Evolutionary conservation across 2,113 vertebrate species (phyloP), one percentile per base, ranked within the genome.

Genomic region (Vidua chalybeata): DNA sequence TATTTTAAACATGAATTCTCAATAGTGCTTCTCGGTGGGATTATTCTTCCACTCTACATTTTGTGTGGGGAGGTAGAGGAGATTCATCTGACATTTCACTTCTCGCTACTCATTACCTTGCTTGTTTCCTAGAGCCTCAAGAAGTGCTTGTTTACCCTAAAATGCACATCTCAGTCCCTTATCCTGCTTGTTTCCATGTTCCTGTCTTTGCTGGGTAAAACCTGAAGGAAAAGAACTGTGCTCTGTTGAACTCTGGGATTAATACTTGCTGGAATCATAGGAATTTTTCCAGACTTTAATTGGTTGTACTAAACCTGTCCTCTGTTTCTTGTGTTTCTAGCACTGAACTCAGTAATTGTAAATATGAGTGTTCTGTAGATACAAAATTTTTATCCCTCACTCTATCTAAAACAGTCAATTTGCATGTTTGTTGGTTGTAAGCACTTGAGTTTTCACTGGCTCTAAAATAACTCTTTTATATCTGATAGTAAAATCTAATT

Each of bases 401-500:
- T 77, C 20, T 80, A 7, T 78, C 35, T 76, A 33, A 93, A 88
- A 19, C n/a, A 45, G 45, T 85, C 43, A 6, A 2, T 96, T 92
- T 94, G 41, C 37, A 46, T 63, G 26, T 52, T 19, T 77, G 19
- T 90, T 89, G 19, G 2, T 91, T 81, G 33, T 86, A 90, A 86
- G 67, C 39, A 13, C 48, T 93, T 71, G 56, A 81, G 33, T 84
- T 93, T 54, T 94, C 43, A n/a, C 30, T 66, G 84, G 61, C 94
- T 95, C 87, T 97, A 68, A 86, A 93, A 86, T 92, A 78, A 66
- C 48, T 95, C 33, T 84, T 93, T 84, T 96, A 20, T 94, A 84
- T 97, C 93, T 97, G 87, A 97, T 96, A 92, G 80, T 97, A 80
- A 97, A 97, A 95, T 97, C 72, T 97, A 71, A 95, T 97, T 93